These are phyloP conservation scores for human (Homo sapiens) DNA, from an alignment of 2,113 vertebrate genomes.

Conservation along the genomic window DNA sequence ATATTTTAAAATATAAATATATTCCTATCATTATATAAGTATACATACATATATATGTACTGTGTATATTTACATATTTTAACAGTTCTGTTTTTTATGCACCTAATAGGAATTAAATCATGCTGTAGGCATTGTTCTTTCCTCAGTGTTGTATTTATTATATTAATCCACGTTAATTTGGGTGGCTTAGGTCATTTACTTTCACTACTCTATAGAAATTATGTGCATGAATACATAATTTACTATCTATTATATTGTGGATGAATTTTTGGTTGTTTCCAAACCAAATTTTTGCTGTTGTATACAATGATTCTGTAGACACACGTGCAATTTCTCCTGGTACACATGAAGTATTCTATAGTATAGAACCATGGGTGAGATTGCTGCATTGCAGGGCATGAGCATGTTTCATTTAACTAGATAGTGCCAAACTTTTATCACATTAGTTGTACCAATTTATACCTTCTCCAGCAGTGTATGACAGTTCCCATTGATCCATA, in stretches of 20 bases:
- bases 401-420: not conserved
- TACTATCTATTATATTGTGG: not conserved
- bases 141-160: not conserved
- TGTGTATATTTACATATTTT: not conserved
- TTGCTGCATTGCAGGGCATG: not conserved
- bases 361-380: not conserved
- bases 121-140: not conserved
- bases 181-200: not conserved
- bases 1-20: not conserved
- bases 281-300: not conserved
- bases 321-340: not conserved
- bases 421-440: not conserved
- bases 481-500: not conserved
- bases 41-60: not conserved
- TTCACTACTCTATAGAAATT: not conserved
- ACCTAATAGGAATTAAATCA: not conserved
- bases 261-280: not conserved
- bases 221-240: not conserved
- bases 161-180: not conserved
- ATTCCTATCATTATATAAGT: not conserved
- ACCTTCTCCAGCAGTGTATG: not conserved
- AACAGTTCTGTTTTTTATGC: not conserved
- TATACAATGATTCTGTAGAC: not conserved
- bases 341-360: not conserved
- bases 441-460: not conserved